Conservation (phyloP, 2,797 vertebrate genomes). For the Phyllotis vaccarum region DNA sequence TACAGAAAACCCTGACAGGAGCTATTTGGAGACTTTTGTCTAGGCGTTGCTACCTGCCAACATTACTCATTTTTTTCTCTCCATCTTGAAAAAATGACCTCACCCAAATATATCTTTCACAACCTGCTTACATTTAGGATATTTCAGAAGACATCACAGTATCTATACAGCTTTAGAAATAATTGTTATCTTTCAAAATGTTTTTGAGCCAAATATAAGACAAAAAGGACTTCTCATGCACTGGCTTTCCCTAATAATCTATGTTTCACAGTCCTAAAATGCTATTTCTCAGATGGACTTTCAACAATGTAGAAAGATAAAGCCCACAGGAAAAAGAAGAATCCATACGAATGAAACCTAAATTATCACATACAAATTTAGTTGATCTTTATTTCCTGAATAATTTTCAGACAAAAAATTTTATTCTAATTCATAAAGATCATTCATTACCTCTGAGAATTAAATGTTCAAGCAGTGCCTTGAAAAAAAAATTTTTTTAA, state of each 20-base stretch:
- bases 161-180: constrained; percentile 88
- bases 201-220: constrained; percentile 87
- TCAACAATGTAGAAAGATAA: constrained; percentile 91
- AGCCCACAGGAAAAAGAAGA: constrained; percentile 85
- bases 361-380: constrained; percentile 87
- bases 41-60: neutral
- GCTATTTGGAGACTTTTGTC: constrained; percentile 80
- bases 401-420: constrained; percentile 86
- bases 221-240: constrained; percentile 87
- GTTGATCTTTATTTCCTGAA: constrained; percentile 88
- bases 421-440: constrained; percentile 85
- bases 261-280: constrained; percentile 88
- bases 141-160: constrained; percentile 88
- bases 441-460: constrained; percentile 82
- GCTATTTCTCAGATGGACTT: constrained; percentile 89
- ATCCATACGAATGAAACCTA: constrained; percentile 87
- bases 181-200: constrained; percentile 90
- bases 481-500: too few species aligned
- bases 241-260: constrained; percentile 88
- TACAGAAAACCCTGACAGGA: constrained; percentile 77
- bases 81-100: constrained; percentile 72
- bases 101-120: constrained; percentile 78
- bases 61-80: constrained; percentile 82
- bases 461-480: constrained; percentile 79
- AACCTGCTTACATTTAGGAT: constrained; percentile 89